These are phyloP conservation scores for Altica lythri DNA, from an alignment of 2,888 invertebrate species.

Conservation along the genomic window DNA sequence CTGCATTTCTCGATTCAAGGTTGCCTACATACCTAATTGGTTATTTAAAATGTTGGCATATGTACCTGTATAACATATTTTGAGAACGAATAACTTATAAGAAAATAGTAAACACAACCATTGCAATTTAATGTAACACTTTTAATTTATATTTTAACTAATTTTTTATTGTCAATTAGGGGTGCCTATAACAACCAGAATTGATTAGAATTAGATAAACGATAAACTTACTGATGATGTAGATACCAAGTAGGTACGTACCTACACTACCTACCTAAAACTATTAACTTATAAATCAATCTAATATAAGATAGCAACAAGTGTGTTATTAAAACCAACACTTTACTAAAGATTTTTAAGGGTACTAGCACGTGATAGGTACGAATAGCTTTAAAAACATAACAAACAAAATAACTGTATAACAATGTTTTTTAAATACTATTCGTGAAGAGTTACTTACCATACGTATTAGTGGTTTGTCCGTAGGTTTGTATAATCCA, in stretches of 20 bases:
- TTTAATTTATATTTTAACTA: too few relatives aligned
- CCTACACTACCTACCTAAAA: background rate
- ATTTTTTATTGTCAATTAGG: too few relatives aligned
- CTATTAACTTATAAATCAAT: background rate
- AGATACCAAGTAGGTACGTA: background rate
- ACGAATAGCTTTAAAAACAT: constrained; percentile 2
- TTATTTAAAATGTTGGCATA: too few relatives aligned
- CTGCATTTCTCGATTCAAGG: background rate
- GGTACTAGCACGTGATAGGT: constrained; percentile 15
- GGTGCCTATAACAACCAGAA: too few relatives aligned
- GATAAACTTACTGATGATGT: constrained; percentile 4
- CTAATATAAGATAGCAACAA: constrained; percentile 13
- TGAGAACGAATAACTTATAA: too few relatives aligned
- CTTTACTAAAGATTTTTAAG: constrained; percentile 4
- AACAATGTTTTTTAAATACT: constrained; percentile 8
- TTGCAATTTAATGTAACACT: too few relatives aligned
- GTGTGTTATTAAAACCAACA: constrained; percentile 10
- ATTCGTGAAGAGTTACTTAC: constrained; percentile 10
- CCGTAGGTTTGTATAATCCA: constrained; percentile 18
- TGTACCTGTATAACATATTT: too few relatives aligned
- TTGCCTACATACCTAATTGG: constrained; percentile 7
- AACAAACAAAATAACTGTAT: constrained; percentile 6
- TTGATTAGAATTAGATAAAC: background rate
- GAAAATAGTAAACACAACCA: too few relatives aligned
- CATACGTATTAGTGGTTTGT: constrained; percentile 17